phyloP scores from a whole-genome alignment of 2,888 invertebrate species.

The Torymus auratus region DNA sequence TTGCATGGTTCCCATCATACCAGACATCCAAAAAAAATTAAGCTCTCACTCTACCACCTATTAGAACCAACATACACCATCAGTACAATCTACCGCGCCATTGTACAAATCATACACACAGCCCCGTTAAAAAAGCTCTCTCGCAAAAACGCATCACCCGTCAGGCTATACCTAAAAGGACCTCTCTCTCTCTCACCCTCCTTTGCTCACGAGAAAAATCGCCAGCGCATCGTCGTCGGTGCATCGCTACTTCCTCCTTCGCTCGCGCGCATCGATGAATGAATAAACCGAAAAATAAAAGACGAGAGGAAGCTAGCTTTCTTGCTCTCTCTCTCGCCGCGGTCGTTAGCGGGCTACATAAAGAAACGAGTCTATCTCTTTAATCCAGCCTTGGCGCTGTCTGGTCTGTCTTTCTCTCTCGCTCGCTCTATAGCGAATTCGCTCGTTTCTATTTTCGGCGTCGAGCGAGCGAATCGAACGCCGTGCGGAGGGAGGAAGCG shows the following conservation, averaged over 20 bases:
- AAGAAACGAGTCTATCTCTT: slow-evolving; percentile 65
- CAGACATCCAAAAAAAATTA: too few relatives aligned
- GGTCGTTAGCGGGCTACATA: slow-evolving; percentile 36
- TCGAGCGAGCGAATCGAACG: slow-evolving; percentile 52
- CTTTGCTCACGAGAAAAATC: neutral
- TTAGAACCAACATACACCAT: too few relatives aligned
- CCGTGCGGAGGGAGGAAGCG: neutral
- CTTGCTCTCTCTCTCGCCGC: too few relatives aligned
- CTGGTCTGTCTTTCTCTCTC: slow-evolving; percentile 28
- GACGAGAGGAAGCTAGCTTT: too few relatives aligned
- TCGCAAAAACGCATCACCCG: slow-evolving; percentile 25
- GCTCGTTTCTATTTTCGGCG: slow-evolving; percentile 57
- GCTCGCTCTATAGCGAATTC: slow-evolving; percentile 34
- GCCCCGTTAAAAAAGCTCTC: too few relatives aligned
- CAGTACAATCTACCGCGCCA: too few relatives aligned
- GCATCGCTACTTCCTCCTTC: neutral
- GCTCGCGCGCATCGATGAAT: slow-evolving; percentile 30
- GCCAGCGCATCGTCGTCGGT: neutral
- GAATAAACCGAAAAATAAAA: slow-evolving; percentile 47
- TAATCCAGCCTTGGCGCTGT: slow-evolving; percentile 65
- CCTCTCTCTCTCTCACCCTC: too few relatives aligned
- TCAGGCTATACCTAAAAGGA: too few relatives aligned
- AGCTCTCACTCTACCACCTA: too few relatives aligned
- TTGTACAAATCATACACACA: neutral
- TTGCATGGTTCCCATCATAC: too few relatives aligned